These are phyloP conservation scores for Hemicordylus capensis DNA, from an alignment of 2,113 vertebrate species.

Conservation along the genomic window DNA sequence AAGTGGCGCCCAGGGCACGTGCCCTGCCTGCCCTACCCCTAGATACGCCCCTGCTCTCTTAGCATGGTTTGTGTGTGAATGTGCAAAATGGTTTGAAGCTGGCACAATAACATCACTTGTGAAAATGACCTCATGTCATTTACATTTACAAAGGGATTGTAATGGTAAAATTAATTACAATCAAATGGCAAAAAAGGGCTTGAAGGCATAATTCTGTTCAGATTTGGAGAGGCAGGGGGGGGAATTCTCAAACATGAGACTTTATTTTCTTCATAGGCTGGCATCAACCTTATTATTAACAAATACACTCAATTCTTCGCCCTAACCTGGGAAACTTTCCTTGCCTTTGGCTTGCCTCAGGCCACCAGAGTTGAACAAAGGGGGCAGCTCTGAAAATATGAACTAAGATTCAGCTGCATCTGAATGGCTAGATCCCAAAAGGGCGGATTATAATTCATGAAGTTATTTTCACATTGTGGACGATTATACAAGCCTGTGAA, in stretches of 20 bases:
- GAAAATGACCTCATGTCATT: too few relatives aligned
- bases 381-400: conserved; percentile 4
- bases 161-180: background rate
- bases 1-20: too few relatives aligned
- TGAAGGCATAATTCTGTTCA: background rate
- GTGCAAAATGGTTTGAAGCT: too few relatives aligned
- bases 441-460: background rate
- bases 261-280: background rate
- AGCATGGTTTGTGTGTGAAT: too few relatives aligned
- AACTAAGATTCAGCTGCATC: background rate
- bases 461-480: background rate
- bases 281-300: background rate
- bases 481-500: background rate
- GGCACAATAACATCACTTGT: too few relatives aligned
- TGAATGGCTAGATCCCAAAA: background rate
- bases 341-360: conserved; percentile 2
- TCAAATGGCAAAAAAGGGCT: background rate
- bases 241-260: background rate
- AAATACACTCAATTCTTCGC: background rate
- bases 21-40: too few relatives aligned
- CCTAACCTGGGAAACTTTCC: conserved; percentile 1
- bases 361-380: background rate
- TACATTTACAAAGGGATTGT: too few relatives aligned
- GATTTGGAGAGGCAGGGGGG: background rate
- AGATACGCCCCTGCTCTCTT: too few relatives aligned